phyloP scores from a whole-genome alignment of 2,113 vertebrate species.

The Muscicapa adusta region DNA sequence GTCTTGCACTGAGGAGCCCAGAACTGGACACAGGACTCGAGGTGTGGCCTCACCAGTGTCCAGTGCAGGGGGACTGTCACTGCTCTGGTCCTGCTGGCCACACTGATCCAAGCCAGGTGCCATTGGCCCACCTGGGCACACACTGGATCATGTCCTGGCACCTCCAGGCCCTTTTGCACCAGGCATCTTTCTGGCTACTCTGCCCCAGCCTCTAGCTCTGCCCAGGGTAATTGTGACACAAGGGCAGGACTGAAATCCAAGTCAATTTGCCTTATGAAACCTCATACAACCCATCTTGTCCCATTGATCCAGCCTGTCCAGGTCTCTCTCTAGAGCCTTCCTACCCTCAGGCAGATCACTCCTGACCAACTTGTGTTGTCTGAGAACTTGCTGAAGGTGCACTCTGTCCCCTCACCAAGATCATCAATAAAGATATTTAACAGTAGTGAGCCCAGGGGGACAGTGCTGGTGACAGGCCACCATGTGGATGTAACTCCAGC shows the following conservation, averaged over 20 bases:
- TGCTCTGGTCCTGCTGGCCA: background rate
- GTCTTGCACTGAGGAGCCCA: background rate
- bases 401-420: background rate
- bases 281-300: too few relatives aligned
- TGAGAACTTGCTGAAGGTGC: background rate
- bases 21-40: background rate
- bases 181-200: background rate
- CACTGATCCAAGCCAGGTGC: background rate
- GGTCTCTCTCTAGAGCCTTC: background rate
- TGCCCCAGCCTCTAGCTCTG: background rate
- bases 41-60: background rate
- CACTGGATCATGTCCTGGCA: background rate
- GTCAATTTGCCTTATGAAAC: background rate
- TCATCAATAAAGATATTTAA: background rate
- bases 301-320: background rate
- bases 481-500: background rate
- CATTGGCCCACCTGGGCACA: background rate
- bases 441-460: background rate
- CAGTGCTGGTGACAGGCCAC: background rate
- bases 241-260: background rate
- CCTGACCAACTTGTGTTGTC: background rate
- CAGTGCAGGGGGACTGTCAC: background rate
- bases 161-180: background rate
- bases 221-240: background rate
- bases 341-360: background rate